Evolutionary conservation across 2,113 vertebrate genomes (phyloP), one percentile per base, ranked within the genome.

Genomic region (Chascanopsetta lugubris): DNA sequence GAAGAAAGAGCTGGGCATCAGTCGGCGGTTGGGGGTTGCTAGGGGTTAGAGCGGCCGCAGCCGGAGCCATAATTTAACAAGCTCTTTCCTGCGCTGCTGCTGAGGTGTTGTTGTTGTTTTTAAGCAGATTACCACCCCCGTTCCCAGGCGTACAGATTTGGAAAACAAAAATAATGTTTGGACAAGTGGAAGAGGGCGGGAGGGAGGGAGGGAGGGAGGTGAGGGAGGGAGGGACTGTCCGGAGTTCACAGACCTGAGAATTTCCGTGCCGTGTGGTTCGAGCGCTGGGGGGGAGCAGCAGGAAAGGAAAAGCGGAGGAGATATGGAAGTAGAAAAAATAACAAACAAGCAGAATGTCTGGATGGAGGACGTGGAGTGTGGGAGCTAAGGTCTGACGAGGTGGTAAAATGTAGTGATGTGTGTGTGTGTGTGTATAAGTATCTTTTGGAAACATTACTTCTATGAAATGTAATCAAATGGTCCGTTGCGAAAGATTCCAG

Each of bases 291-390:
- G 71, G 73, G 29, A 66, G 57, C 56, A 48, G 77, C 66, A n/a
- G 71, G 62, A 86, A 71, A 86, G 85, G 88, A 88, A 89, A 87
- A 86, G 78, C 79, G 53, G 78, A 87, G 88, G 87, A 90, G 89
- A 87, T 87, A 85, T 88, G 86, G 80, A 90, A 82, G 82, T 72
- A 36, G 61, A 72, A 89, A 90, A 71, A 74, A 90, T 88, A 91
- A 90, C 79, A 91, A 91, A 88, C 86, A 90, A 76, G 75, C 61
- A 58, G 65, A 69, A 79, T 84, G 85, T 89, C 83, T 86, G 88
- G 64, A 73, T 38, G 29, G 66, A 78, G 80, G 57, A 11, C 57
- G 58, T 57, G 69, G 56, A 73, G 32, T 64, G 55, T 72, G 67
- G 60, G 54, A 54, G 46, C 57, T 3, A 24, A 34, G 56, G 40